Evolutionary conservation across 2,113 vertebrate genomes (phyloP), one percentile per base, ranked within the genome.

Genomic region (Pelodiscus sinensis): DNA sequence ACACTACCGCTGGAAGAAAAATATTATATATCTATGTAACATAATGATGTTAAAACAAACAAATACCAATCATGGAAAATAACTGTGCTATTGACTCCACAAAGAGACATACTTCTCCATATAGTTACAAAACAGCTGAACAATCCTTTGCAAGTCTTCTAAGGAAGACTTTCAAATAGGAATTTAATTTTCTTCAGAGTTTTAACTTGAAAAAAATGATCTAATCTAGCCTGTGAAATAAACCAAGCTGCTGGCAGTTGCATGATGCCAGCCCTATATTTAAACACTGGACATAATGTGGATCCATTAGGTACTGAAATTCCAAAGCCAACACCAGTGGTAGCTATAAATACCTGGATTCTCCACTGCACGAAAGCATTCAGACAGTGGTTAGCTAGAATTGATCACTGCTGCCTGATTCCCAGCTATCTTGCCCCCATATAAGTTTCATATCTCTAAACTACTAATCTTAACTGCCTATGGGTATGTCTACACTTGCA

Each of bases 261-360:
- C 19, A 52, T 0, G 1, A 93, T 95, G 96, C 94, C 93, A 96
- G 92, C 6, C 1, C 89, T 11, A 88, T 80, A 92, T 93, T 65
- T 96, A 96, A 94, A 93, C 6, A 1, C 80, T 85, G 96, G 96
- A 96, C 94, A 96, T 85, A 95, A 95, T 93, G 94, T 96, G 94
- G 91, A 90, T 87, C 92, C 71, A 84, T 44, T 44, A 44, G 44
- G 44, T 44, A 6, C 44, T 44, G 44, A 44, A 44, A 44, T 44
- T 44, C 44, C 44, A 44, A 1, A 93, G 51, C 21, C 71, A 24
- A 85, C 87, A 90, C 14, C 35, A 83, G 55, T 27, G 15, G 16
- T 0, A 6, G 62, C 87, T 56, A 95, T 82, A 83, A 79, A n/a
- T 57, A 35, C 54, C 16, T 27, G 24, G 81, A 18, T 9, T 85